Evolutionary conservation across 2,797 vertebrate genomes (phyloP).

Genomic region (Spinus olivaceus): DNA sequence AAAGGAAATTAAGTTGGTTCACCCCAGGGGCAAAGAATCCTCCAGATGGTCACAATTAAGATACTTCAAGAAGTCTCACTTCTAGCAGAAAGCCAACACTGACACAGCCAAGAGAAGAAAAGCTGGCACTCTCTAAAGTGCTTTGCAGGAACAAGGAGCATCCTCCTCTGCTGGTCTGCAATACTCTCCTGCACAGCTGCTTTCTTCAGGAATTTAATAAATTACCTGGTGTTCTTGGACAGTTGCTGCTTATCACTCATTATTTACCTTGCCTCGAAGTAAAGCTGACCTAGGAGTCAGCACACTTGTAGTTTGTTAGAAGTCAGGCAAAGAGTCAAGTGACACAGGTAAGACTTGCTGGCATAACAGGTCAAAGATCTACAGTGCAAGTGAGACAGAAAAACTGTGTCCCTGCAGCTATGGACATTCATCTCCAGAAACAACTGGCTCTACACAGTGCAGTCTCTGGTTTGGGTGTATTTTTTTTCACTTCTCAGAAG

Average conservation of each 20-base stretch:
- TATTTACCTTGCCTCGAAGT: not conserved
- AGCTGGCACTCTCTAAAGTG: not conserved
- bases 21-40: not conserved
- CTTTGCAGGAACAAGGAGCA: not conserved
- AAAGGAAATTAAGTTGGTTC: not conserved
- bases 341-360: not conserved
- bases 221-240: not conserved
- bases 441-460: no score
- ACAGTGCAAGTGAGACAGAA: not conserved
- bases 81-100: not conserved
- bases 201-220: not conserved
- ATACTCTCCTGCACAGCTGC: not conserved
- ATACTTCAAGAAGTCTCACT: not conserved
- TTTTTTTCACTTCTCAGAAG: not conserved
- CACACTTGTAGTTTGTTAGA: not conserved
- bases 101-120: fast-evolving
- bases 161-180: not conserved
- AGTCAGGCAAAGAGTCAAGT: not conserved
- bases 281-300: not conserved
- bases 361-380: fast-evolving
- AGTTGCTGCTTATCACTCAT: not conserved
- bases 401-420: not conserved
- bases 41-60: not conserved
- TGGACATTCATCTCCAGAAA: not conserved
- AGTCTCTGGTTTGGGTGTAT: not conserved